These are phyloP conservation scores for Nephrotoma guestfalica DNA, from an alignment of 2,888 invertebrate species.

Conservation along the genomic window DNA sequence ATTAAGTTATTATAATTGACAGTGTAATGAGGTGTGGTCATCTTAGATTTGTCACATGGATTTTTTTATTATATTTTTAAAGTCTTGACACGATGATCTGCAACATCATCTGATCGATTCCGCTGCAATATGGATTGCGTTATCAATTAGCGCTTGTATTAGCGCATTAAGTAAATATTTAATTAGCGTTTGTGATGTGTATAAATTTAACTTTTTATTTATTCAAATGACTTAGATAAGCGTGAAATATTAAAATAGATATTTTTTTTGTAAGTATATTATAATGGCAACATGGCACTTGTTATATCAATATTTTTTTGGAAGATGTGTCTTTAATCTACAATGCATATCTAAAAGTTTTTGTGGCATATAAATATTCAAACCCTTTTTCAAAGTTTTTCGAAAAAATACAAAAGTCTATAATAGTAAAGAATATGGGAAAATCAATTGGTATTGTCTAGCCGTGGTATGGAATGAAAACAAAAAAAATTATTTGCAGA, in stretches of 20 bases:
- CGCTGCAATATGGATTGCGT: not conserved
- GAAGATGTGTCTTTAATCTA: not conserved
- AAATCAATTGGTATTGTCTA: not conserved
- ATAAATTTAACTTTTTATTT: not conserved
- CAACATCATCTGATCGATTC: not conserved
- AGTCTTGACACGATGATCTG: not conserved
- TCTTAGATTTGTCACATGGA: not conserved
- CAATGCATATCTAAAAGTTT: not conserved
- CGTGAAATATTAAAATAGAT: not conserved
- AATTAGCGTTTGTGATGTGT: not conserved
- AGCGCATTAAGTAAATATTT: not conserved
- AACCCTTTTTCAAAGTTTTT: not conserved
- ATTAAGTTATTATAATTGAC: not conserved
- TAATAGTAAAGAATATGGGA: not conserved
- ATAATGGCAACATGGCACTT: not conserved
- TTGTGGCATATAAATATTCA: not conserved
- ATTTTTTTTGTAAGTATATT: not conserved
- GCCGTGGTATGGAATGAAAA: not conserved
- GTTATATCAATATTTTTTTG: not conserved
- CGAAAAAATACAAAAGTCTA: not conserved
- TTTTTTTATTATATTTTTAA: not conserved
- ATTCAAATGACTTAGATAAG: not conserved
- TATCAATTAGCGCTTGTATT: not conserved
- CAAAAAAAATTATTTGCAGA: not conserved
- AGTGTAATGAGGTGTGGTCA: not conserved